phyloP scores from a whole-genome alignment of 2,888 invertebrate species.

The Dasypogon diadema region DNA sequence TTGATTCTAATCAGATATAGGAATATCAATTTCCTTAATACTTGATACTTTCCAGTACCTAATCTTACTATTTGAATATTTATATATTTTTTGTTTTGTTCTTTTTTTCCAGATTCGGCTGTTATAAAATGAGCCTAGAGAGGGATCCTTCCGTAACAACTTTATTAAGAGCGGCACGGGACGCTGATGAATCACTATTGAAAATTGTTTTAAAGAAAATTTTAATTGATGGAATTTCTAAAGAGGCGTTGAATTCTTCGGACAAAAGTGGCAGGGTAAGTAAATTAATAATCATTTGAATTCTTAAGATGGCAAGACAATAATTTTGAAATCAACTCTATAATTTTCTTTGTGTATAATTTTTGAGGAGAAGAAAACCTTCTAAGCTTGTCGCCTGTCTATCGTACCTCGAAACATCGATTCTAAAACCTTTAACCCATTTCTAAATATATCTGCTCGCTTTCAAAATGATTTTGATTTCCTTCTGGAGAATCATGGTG shows the following conservation, averaged over 20 bases:
- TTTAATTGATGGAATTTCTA: conserved; percentile 65
- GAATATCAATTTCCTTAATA: background rate
- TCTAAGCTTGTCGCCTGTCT: too few species aligned
- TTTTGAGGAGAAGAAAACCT: too few species aligned
- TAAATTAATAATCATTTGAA: conserved; percentile 52
- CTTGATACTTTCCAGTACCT: background rate
- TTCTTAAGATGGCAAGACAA: too few species aligned
- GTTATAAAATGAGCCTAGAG: conserved; percentile 58
- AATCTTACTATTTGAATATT: background rate
- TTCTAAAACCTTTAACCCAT: too few species aligned
- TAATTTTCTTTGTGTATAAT: too few species aligned
- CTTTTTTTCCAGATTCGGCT: conserved; percentile 52
- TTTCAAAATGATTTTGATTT: too few species aligned
- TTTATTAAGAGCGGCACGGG: conserved; percentile 71
- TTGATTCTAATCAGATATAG: background rate
- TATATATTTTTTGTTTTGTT: background rate
- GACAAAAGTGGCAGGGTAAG: conserved; percentile 74
- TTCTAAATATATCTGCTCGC: too few species aligned
- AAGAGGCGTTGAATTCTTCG: conserved; percentile 70
- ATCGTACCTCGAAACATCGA: too few species aligned
- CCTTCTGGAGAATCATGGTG: too few species aligned
- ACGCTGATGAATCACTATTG: conserved; percentile 70
- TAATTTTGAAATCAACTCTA: too few species aligned
- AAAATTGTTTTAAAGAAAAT: conserved; percentile 68
- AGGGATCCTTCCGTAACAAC: conserved; percentile 59